A percentile compares a stretch with the other conserved stretches of the same genome.
phyloP scores from a whole-genome alignment of 2,113 vertebrate species.

The Aramus guarauna region DNA sequence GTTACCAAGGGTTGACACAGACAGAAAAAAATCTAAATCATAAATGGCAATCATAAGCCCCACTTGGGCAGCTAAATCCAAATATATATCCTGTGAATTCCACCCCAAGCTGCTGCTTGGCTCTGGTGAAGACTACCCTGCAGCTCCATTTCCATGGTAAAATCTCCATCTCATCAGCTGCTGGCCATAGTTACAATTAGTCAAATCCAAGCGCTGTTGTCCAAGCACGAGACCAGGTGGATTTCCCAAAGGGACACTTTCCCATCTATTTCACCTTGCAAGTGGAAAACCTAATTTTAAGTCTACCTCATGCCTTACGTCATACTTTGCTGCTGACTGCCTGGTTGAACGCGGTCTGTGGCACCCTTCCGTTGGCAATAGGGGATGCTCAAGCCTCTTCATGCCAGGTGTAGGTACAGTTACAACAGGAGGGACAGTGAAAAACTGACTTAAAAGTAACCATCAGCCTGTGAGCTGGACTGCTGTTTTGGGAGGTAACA shows the following conservation, averaged over 20 bases:
- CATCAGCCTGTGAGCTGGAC: background rate
- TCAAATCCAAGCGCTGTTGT: background rate
- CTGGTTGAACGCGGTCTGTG: fast-evolving
- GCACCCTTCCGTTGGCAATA: background rate
- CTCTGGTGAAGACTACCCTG: background rate
- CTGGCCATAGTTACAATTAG: background rate
- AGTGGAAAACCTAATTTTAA: background rate
- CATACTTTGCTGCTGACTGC: background rate
- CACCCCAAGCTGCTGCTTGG: background rate
- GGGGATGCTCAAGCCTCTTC: background rate
- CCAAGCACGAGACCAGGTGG: background rate
- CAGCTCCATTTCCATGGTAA: background rate
- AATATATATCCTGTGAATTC: background rate
- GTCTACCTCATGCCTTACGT: background rate
- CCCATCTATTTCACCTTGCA: background rate
- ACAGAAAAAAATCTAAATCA: background rate
- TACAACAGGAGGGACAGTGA: background rate
- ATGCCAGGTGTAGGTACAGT: fast-evolving
- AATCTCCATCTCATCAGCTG: background rate
- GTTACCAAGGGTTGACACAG: background rate
- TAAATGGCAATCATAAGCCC: background rate
- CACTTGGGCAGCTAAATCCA: background rate
- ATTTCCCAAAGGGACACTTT: background rate
- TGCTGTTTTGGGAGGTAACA: background rate
- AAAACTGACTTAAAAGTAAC: background rate